Evolutionary conservation across 2,113 vertebrate genomes (phyloP).

Genomic region (Microtus ochrogaster): DNA sequence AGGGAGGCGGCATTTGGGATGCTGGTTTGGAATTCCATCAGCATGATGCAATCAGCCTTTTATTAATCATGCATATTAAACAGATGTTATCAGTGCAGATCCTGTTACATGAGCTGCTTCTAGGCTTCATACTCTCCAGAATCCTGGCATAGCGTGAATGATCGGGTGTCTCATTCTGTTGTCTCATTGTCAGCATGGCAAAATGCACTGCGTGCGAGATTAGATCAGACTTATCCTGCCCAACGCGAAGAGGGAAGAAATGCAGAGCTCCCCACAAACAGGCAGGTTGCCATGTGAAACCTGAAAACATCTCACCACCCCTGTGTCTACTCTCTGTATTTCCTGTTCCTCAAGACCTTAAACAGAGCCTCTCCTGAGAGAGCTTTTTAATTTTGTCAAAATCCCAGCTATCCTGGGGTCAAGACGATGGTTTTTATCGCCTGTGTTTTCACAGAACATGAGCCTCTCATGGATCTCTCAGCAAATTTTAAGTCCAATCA

Average conservation of each 20-base stretch:
- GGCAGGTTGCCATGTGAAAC: neutral
- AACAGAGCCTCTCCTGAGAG: constrained; percentile 33
- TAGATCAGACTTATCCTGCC: constrained; percentile 21
- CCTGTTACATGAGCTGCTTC: constrained; percentile 11
- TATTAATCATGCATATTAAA: constrained; percentile 70
- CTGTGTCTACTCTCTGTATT: neutral
- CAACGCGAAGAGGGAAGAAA: neutral
- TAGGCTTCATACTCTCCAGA: constrained; percentile 11
- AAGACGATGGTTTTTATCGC: neutral
- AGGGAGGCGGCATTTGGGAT: constrained; percentile 55
- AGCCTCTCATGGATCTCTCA: constrained; percentile 4
- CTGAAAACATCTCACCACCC: neutral
- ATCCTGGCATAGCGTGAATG: constrained; percentile 8
- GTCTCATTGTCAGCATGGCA: constrained; percentile 1
- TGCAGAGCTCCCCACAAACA: neutral
- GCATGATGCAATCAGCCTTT: constrained; percentile 53
- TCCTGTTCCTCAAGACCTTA: neutral
- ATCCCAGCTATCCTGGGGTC: neutral
- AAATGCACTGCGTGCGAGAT: constrained; percentile 20
- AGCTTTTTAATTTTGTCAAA: constrained; percentile 38
- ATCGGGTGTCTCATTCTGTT: constrained; percentile 4
- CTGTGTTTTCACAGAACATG: constrained; percentile 34
- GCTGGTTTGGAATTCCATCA: neutral
- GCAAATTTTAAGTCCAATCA: constrained; percentile 53
- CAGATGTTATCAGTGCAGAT: constrained; percentile 49